Base-by-base conservation (phyloP, 2,888 invertebrate species). In the Hydraecia micacea region DNA sequence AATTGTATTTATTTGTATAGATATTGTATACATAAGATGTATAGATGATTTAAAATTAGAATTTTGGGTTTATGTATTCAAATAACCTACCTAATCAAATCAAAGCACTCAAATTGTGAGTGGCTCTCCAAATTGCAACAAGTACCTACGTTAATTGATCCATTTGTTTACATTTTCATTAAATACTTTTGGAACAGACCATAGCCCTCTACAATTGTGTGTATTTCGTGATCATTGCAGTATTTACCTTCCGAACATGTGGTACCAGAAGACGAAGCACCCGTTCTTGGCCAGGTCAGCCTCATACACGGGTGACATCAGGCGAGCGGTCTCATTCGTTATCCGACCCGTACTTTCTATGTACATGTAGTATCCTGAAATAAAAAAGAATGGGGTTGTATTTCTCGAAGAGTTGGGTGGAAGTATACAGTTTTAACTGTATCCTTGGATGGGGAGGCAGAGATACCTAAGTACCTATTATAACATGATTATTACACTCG, bases 351-450 rank as follows among this genome's bases (percentile, higher is more conserved):
- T 97, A 28, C 98, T 98, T 91, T 99, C 99, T 83, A 99, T 97
- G 88, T 98, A 98, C 97, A 99, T 98, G 93, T 98, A 99, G 90
- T 98, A 97, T 0, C 98, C 98, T 97, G 95, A 83, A 96, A 95
- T 21, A 87, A 39, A 69, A 11, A 42, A 28, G 0, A 18, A 4
- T 28, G 21, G 0, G 25, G 2, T 55, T 42, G 42, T 55, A 65
- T 28, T 18, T 39, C 13, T 42, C 15, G 25, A 42, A 60, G 32
- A 42, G 8, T n/a, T 21, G 9, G 0, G 11, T n/a, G 46, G 21
- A 63, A 49, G 28, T 21, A 65, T 25, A 8, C 36, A 39, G 25
- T n/a, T 66, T 39, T 18, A 58, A 5, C 58, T n/a, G 58, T n/a
- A 60, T 28, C 13, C n/a, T 58, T n/a, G 58, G 58, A 58, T n/a